A percentile compares a stretch with the other conserved stretches of the same genome.
These are phyloP conservation scores for Callosobruchus maculatus DNA, from an alignment of 2,888 invertebrate species.

Conservation along the genomic window DNA sequence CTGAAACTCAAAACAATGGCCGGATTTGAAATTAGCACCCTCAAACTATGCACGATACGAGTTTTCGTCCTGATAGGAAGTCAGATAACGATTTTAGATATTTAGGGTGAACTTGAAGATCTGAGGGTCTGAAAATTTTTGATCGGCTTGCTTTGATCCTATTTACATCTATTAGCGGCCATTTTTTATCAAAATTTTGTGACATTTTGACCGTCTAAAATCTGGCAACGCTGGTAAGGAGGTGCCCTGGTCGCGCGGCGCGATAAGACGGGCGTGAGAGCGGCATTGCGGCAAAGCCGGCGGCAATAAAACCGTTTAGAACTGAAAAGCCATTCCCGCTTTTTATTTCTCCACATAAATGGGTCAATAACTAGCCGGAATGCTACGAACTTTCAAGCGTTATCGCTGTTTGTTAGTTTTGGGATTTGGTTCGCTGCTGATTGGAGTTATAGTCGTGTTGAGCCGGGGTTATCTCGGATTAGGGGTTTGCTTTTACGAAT, in stretches of 20 bases:
- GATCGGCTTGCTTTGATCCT: no score
- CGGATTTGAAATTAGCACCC: no score
- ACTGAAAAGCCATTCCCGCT: not conserved
- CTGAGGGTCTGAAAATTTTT: no score
- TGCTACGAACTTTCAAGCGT: not conserved
- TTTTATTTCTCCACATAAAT: not conserved
- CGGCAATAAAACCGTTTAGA: not conserved
- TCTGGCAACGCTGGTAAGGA: no score
- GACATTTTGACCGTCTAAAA: no score
- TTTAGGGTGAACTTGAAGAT: no score
- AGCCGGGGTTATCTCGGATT: not conserved
- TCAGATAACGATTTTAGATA: no score
- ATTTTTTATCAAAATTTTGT: no score
- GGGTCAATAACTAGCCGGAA: not conserved
- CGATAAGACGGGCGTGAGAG: not conserved
- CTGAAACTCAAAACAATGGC: no score
- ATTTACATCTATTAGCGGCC: no score
- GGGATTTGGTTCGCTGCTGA: not conserved
- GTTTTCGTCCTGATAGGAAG: no score
- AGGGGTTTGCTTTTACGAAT: not conserved
- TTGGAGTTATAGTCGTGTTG: not conserved
- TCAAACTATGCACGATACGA: no score
- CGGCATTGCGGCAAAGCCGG: not conserved
- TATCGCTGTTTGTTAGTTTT: not conserved
- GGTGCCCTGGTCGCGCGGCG: not conserved